These are phyloP conservation scores for Diplosoma virens DNA, from an alignment of 23 tunicate species.

Conservation along the genomic window DNA sequence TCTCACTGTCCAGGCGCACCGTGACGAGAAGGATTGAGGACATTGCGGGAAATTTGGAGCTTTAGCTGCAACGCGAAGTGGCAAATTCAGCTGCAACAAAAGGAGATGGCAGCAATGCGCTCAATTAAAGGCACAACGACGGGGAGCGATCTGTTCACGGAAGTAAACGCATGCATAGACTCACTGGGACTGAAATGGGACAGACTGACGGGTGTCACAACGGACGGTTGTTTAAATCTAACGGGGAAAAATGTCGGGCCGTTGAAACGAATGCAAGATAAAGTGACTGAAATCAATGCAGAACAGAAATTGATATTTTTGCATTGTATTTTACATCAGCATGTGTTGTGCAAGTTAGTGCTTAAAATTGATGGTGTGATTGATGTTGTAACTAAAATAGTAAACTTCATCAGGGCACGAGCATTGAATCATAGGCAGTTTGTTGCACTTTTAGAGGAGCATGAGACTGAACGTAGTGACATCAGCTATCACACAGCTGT, in stretches of 20 bases:
- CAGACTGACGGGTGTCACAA: slow-evolving; percentile 9
- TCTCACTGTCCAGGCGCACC: slow-evolving; percentile 21
- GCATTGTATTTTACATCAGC: slow-evolving; percentile 2
- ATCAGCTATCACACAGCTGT: slow-evolving; percentile 45
- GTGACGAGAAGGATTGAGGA: slow-evolving; percentile 34
- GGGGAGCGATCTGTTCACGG: slow-evolving; percentile 23
- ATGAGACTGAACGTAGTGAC: slow-evolving; percentile 39
- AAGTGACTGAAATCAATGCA: slow-evolving; percentile 26
- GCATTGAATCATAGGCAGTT: slow-evolving; percentile 38
- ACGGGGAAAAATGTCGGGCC: slow-evolving; percentile 19
- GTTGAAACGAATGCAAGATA: slow-evolving; percentile 22
- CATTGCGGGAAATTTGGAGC: slow-evolving; percentile 18
- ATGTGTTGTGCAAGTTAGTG: not conserved
- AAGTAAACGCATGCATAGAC: slow-evolving; percentile 20
- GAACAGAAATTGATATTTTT: slow-evolving; percentile 6
- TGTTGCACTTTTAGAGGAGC: slow-evolving; percentile 20
- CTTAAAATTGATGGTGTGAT: not conserved
- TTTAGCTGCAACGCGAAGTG: slow-evolving; percentile 16
- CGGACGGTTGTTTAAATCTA: slow-evolving; percentile 18
- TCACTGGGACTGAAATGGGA: slow-evolving; percentile 8
- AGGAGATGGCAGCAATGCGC: slow-evolving; percentile 29
- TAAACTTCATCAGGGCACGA: slow-evolving; percentile 31
- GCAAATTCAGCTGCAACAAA: not conserved
- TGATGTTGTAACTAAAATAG: not conserved
- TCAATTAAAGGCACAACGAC: slow-evolving; percentile 49